A percentile compares a stretch with the other conserved stretches of the same genome.
Conservation (phyloP, 2,888 invertebrate species). For the Spatulosminthurus flaviceps region DNA sequence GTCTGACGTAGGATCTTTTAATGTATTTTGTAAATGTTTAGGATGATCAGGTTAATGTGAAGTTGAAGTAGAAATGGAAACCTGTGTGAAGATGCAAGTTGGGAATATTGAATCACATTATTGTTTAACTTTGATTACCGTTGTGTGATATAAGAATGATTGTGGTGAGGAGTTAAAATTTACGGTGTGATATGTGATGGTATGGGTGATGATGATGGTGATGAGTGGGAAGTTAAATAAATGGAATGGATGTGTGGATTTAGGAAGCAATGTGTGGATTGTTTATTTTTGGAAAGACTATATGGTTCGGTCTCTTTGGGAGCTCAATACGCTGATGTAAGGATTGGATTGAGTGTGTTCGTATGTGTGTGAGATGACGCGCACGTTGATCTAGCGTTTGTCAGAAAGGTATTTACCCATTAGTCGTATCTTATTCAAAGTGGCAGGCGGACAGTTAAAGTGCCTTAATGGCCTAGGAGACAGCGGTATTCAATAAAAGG, state of each 20-base stretch:
- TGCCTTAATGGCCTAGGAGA: constrained; percentile 63
- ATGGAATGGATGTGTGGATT: constrained; percentile 12
- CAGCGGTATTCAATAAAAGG: constrained; percentile 60
- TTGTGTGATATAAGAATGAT: background rate
- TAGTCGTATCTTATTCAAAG: constrained; percentile 57
- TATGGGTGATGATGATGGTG: background rate
- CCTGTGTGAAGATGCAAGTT: too few species aligned
- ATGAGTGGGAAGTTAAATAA: constrained; percentile 20
- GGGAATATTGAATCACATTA: background rate
- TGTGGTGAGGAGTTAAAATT: background rate
- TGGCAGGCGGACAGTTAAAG: constrained; percentile 61
- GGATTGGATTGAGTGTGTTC: constrained; percentile 48
- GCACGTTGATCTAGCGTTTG: constrained; percentile 37
- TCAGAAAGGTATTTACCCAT: constrained; percentile 52
- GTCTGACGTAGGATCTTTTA: too few species aligned
- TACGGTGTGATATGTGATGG: background rate
- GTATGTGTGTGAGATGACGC: constrained; percentile 35
- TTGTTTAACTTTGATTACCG: background rate
- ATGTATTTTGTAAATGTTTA: too few species aligned
- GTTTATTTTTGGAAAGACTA: background rate
- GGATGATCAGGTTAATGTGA: too few species aligned
- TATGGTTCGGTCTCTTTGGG: constrained; percentile 18
- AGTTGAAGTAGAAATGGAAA: too few species aligned
- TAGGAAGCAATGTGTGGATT: constrained; percentile 21
- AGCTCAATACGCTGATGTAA: constrained; percentile 19